These are phyloP conservation scores for Riparia riparia DNA, from an alignment of 2,113 vertebrate species.

Conservation along the genomic window DNA sequence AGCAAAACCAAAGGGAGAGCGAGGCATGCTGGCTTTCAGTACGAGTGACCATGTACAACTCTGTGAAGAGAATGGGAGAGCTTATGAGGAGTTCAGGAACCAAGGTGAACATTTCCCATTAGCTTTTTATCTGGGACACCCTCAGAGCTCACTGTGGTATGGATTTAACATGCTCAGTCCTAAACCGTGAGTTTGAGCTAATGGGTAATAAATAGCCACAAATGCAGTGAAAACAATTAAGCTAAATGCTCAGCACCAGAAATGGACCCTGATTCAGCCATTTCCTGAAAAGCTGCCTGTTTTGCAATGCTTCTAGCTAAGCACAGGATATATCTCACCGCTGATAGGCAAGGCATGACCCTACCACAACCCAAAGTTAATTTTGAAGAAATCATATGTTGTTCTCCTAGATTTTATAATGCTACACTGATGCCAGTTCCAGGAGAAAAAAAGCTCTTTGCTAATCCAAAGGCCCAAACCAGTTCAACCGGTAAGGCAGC, in stretches of 20 bases:
- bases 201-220: neutral
- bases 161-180: neutral
- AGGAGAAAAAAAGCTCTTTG: conserved; percentile 18
- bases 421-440: neutral
- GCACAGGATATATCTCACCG: neutral
- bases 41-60: neutral
- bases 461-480: conserved; percentile 32
- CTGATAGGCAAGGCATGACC: conserved; percentile 35
- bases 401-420: conserved; percentile 11
- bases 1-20: conserved; percentile 15
- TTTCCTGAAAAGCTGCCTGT: neutral
- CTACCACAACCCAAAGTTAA: conserved; percentile 6
- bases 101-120: conserved; percentile 62
- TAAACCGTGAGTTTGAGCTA: neutral
- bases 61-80: conserved; percentile 31
- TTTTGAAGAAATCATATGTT: neutral
- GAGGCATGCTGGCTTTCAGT: conserved; percentile 34
- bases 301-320: neutral
- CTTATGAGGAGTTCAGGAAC: conserved; percentile 43
- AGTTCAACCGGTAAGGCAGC: conserved; percentile 35
- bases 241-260: neutral
- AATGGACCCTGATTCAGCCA: neutral
- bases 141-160: neutral
- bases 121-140: neutral
- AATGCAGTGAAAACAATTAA: neutral